phyloP scores from a whole-genome alignment of 1,140 invertebrate genomes.

The Nymphalis io region DNA sequence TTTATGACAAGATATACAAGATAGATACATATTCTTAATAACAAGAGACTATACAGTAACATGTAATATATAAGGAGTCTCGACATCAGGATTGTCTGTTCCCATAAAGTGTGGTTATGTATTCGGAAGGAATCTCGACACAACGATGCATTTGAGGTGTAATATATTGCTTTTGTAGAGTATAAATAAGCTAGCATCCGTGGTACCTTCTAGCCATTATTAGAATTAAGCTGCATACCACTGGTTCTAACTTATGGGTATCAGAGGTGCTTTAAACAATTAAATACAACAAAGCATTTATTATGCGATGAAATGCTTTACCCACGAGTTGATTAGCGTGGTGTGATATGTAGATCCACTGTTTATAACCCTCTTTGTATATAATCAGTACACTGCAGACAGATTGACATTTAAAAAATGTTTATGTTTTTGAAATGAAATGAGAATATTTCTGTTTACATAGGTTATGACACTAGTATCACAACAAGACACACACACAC shows the following conservation, averaged over 20 bases:
- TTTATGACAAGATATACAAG: no score
- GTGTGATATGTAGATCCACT: not conserved
- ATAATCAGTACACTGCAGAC: no score
- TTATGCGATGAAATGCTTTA: not conserved
- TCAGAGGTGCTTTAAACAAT: not conserved
- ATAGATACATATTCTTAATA: no score
- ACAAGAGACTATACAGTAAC: no score
- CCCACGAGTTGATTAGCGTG: not conserved
- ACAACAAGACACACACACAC: no score
- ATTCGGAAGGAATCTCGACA: conserved; percentile 14
- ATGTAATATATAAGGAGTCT: no score
- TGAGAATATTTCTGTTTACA: not conserved
- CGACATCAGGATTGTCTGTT: conserved; percentile 8
- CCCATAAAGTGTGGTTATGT: conserved; percentile 27
- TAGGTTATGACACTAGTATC: not conserved
- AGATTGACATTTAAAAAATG: no score
- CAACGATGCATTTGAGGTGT: conserved; percentile 5
- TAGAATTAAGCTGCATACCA: not conserved
- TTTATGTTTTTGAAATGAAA: no score
- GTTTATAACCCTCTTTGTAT: not conserved
- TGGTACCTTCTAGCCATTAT: not conserved
- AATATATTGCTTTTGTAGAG: conserved; percentile 3
- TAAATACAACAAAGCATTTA: no score
- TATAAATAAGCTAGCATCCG: conserved; percentile 3
- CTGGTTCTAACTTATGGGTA: not conserved